phyloP scores from a whole-genome alignment of 2,888 invertebrate species.

The Melanophora roralis region DNA sequence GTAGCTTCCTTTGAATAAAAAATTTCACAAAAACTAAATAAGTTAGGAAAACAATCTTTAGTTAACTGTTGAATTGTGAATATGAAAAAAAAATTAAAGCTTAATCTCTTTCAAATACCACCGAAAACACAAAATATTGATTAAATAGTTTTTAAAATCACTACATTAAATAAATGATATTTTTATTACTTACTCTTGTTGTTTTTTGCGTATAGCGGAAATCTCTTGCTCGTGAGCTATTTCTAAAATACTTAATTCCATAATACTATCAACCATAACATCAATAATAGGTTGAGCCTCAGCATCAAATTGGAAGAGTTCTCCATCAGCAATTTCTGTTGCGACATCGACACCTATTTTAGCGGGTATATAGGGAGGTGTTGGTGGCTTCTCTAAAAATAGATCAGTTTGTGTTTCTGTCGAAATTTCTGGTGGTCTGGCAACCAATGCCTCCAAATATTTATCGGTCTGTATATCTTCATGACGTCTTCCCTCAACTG shows the following conservation, averaged over 20 bases:
- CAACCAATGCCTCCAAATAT: conserved; percentile 90
- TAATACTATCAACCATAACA: conserved; percentile 90
- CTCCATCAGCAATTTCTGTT: conserved; percentile 94
- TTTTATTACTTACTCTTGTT: conserved; percentile 75
- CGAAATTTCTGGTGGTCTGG: conserved; percentile 86
- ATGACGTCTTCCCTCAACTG: conserved; percentile 88
- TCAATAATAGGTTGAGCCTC: conserved; percentile 94
- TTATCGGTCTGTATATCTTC: conserved; percentile 93
- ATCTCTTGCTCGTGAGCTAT: conserved; percentile 96
- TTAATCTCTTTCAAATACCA: too few species aligned
- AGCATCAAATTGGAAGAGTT: conserved; percentile 94
- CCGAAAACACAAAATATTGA: too few species aligned
- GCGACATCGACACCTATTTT: conserved; percentile 87
- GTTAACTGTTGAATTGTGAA: too few species aligned
- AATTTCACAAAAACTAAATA: too few species aligned
- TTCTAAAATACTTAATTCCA: conserved; percentile 92
- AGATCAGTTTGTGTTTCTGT: conserved; percentile 92
- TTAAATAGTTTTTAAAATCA: too few species aligned
- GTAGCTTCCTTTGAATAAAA: too few species aligned
- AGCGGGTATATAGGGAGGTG: conserved; percentile 87
- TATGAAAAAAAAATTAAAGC: too few species aligned
- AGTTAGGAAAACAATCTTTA: too few species aligned
- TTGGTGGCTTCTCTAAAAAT: conserved; percentile 88
- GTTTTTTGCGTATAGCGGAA: conserved; percentile 86
- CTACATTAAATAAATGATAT: too few species aligned